Conservation (phyloP, 1,140 invertebrate genomes). For the Leptinotarsa undecemlineata region DNA sequence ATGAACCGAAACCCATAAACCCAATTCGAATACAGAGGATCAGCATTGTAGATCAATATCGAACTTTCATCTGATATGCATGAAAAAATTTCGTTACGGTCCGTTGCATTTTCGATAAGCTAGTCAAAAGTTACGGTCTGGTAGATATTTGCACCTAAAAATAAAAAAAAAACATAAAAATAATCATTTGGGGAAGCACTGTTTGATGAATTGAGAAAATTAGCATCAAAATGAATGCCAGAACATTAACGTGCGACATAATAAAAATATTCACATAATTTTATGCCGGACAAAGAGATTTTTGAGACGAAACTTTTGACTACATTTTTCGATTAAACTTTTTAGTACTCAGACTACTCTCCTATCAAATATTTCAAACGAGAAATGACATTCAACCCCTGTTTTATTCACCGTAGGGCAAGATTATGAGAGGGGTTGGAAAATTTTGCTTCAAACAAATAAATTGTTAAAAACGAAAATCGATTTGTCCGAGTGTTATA, state of each 20-base stretch:
- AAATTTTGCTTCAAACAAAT: no score
- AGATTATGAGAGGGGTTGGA: no score
- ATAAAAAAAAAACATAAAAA: background rate
- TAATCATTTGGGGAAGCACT: background rate
- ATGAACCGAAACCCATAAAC: slow-evolving; percentile 4
- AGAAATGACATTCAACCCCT: no score
- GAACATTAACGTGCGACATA: background rate
- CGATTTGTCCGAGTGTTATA: no score
- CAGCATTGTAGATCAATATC: background rate
- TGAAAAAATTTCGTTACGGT: background rate
- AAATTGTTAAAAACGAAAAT: no score
- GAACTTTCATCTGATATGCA: slow-evolving; percentile 8
- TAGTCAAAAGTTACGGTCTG: background rate
- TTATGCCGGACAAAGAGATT: no score
- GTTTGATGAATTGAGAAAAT: slow-evolving; percentile 1
- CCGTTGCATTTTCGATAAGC: background rate
- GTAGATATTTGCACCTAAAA: background rate
- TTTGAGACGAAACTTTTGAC: no score
- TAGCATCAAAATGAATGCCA: background rate
- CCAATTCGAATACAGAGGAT: background rate
- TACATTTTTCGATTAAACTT: no score
- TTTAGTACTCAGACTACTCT: no score
- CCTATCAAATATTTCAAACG: no score
- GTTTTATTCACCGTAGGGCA: no score
- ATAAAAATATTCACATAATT: no score